Evolutionary conservation across 2,888 invertebrate genomes (phyloP), one percentile per base, ranked within the genome.

Genomic region (Tetanocera ferruginea): DNA sequence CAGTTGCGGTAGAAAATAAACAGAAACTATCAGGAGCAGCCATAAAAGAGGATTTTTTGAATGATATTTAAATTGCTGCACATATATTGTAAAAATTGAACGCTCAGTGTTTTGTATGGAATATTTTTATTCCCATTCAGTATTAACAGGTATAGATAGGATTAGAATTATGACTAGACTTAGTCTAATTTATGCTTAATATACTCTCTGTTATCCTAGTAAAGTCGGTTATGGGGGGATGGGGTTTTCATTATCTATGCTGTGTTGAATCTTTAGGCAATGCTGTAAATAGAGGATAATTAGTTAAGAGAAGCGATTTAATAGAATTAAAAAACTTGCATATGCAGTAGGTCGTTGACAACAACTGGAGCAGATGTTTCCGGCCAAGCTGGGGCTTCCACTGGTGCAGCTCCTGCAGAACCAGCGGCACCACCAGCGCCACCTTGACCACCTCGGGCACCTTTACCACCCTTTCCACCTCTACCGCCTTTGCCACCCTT

Each of bases 401-500:
- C 81, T 55, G 81, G 83, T 52, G 80, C 83, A 19, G 23, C 70
- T 28, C 85, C 85, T 5, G 82, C 75, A 5, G 64, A 80, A 8
- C 81, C 87, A 25, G 80, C 85, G 5, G 85, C 87, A 6, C 80
- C 87, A 8, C 87, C 87, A 14, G 83, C 87, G 5, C 84, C 86
- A 1, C 86, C 87, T 57, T 82, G 85, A 8, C 81, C 81, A 9
- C 66, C 76, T 25, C 80, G 78, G 34, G 78, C 81, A 25, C 81
- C 81, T 14, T 79, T 86, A 5, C 81, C 81, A 2, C 87, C 88
- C n/a, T 85, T 82, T 2, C 88, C 88, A 3, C 87, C 88, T n/a
- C 81, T 80, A n/a, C 88, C 88, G 8, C 86, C 87, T 64, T 82
- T 85, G 66, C 85, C 86, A 4, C 87, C 87, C 51, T 83, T 84